A percentile compares a stretch with the other conserved stretches of the same genome.
Conservation (phyloP, 1,140 invertebrate species). For the Bombus huntii region DNA sequence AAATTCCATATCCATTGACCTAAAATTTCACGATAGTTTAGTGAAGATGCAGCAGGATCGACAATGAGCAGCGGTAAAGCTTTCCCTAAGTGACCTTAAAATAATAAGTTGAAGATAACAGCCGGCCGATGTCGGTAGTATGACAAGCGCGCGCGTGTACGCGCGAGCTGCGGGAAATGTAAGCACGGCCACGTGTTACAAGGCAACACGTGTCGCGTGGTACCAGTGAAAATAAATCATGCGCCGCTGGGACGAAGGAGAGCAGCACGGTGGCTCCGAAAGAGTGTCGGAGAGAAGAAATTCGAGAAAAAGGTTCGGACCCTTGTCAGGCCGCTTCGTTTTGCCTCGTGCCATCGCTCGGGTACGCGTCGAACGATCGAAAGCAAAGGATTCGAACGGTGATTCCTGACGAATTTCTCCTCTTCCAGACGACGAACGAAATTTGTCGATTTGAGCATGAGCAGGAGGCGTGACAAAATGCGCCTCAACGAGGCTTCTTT, state of each 20-base stretch:
- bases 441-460: slow-evolving; percentile 36
- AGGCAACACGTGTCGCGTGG: slow-evolving; percentile 71
- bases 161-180: slow-evolving; percentile 56
- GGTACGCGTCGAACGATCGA: slow-evolving; percentile 36
- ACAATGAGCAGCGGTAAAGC: slow-evolving; percentile 10
- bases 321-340: slow-evolving; percentile 58
- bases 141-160: slow-evolving; percentile 44
- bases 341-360: slow-evolving; percentile 66
- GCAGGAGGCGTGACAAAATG: slow-evolving; percentile 23
- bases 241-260: slow-evolving; percentile 43
- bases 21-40: neutral
- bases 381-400: slow-evolving; percentile 14
- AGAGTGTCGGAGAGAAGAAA: slow-evolving; percentile 57
- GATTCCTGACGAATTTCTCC: neutral
- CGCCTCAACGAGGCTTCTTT: neutral
- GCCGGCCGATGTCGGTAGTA: slow-evolving; percentile 39
- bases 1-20: neutral
- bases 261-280: slow-evolving; percentile 25
- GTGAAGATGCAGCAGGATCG: neutral
- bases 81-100: slow-evolving; percentile 55
- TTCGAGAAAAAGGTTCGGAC: slow-evolving; percentile 68
- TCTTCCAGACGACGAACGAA: neutral
- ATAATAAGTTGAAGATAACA: slow-evolving; percentile 64
- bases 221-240: slow-evolving; percentile 74
- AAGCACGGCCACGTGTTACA: slow-evolving; percentile 71